Conservation (phyloP, 2,797 vertebrate species). For the Pitangus sulphuratus region DNA sequence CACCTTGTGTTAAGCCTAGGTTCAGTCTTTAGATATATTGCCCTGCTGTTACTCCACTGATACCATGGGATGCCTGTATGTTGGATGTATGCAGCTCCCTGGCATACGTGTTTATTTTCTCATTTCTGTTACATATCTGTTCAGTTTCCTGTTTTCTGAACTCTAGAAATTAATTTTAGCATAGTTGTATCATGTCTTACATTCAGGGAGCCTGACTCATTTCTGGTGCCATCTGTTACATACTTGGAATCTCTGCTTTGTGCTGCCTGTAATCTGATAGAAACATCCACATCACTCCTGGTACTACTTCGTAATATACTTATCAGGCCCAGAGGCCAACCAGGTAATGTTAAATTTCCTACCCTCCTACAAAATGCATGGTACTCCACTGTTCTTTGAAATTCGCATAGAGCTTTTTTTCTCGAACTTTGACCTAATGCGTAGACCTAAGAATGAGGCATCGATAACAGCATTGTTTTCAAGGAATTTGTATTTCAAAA, state of each 20-base stretch:
- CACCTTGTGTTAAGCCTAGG: neutral
- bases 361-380: neutral
- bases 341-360: neutral
- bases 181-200: neutral
- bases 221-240: constrained; percentile 45
- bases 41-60: neutral
- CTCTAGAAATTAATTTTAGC: constrained; percentile 49
- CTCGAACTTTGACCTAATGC: neutral
- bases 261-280: neutral
- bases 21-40: neutral
- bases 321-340: neutral
- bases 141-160: constrained; percentile 43
- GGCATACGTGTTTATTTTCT: constrained; percentile 23
- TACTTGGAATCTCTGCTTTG: constrained; percentile 25
- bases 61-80: neutral
- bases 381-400: neutral
- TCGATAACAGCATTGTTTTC: neutral
- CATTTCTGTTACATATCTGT: neutral
- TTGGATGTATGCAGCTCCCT: neutral
- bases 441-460: neutral
- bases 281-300: neutral
- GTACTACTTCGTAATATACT: neutral
- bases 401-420: fast-evolving
- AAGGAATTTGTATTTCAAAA: neutral
- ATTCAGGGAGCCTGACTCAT: constrained; percentile 46